Percentiles rank a stretch among this genome's conserved stretches.
phyloP scores from a whole-genome alignment of 1,140 invertebrate species.

The Cherax quadricarinatus region DNA sequence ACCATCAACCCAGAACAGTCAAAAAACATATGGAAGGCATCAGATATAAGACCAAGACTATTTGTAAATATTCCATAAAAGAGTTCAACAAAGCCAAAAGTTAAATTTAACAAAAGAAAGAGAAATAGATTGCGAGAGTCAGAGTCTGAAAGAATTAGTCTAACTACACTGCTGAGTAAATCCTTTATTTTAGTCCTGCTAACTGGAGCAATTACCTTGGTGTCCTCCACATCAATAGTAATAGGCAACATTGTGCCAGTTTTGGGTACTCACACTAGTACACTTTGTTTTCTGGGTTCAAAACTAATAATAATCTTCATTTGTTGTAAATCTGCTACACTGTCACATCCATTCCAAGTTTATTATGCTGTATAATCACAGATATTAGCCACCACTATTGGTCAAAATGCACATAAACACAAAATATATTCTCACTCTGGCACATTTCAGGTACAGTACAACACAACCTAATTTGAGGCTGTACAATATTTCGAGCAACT shows the following conservation, averaged over 20 bases:
- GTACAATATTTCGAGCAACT: not conserved
- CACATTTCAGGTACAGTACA: not conserved
- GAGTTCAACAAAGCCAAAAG: slow-evolving; percentile 97
- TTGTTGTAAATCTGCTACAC: not conserved
- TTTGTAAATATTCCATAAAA: slow-evolving; percentile 97
- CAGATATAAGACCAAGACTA: slow-evolving; percentile 94
- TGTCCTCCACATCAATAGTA: slow-evolving; percentile 72
- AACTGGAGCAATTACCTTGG: slow-evolving; percentile 47
- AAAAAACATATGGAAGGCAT: slow-evolving; percentile 99
- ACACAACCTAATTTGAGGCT: not conserved
- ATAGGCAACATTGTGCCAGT: slow-evolving; percentile 66
- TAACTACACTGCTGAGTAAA: slow-evolving; percentile 80
- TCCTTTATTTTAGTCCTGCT: slow-evolving; percentile 63
- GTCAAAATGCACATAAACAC: not conserved
- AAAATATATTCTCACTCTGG: not conserved
- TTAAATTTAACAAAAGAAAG: slow-evolving; percentile 95
- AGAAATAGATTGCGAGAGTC: slow-evolving; percentile 96
- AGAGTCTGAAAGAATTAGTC: slow-evolving; percentile 93
- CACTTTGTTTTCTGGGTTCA: not conserved
- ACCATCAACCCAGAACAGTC: slow-evolving; percentile 97
- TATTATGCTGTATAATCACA: not conserved
- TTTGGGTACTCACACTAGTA: not conserved
- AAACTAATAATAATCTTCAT: not conserved
- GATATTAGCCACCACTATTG: no score
- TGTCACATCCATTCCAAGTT: not conserved